Evolutionary conservation across 2,888 invertebrate genomes (phyloP).

Genomic region (Koerneria pararmatus): DNA sequence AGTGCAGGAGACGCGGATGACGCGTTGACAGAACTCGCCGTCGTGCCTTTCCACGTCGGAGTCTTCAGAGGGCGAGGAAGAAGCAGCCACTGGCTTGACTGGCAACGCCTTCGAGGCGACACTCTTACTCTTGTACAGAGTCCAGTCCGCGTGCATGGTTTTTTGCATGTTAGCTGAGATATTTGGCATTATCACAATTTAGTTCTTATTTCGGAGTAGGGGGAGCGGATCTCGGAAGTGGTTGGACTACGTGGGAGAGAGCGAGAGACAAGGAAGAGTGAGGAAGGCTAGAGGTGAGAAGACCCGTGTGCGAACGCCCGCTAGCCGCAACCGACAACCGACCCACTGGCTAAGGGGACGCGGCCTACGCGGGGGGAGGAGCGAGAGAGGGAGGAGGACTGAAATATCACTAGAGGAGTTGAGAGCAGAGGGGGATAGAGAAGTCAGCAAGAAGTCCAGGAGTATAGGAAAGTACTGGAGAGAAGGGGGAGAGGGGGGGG

Average conservation of each 20-base stretch:
- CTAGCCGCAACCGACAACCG: conserved; percentile 4
- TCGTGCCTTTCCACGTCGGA: no score
- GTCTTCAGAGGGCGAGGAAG: no score
- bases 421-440: conserved; percentile 5
- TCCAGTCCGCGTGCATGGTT: no score
- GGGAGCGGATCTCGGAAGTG: background rate
- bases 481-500: background rate
- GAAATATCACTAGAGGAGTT: conserved; percentile 9
- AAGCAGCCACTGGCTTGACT: no score
- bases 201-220: no score
- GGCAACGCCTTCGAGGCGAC: no score
- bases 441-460: conserved; percentile 12
- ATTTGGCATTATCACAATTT: no score
- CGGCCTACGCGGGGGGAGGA: background rate
- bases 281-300: background rate
- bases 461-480: background rate
- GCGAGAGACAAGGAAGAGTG: conserved; percentile 8
- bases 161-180: no score
- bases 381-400: background rate
- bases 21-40: conserved; percentile 31
- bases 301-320: no score
- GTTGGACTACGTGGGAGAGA: background rate
- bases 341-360: background rate
- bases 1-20: conserved; percentile 35
- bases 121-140: no score